Percentiles rank a stretch among this genome's conserved stretches.
phyloP scores from a whole-genome alignment of 2,888 invertebrate species.

The Folsomia manolachei region DNA sequence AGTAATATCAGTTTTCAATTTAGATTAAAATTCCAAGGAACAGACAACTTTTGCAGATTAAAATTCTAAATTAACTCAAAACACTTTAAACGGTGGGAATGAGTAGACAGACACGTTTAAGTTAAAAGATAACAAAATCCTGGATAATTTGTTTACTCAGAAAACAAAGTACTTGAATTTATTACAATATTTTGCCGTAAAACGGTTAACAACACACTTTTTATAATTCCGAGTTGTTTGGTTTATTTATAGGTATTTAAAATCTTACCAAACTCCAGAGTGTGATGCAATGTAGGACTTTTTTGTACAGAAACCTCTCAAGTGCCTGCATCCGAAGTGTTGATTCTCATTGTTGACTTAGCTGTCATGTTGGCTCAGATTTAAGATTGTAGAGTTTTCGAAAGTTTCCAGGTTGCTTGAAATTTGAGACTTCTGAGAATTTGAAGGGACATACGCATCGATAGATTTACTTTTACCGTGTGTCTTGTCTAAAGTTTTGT shows the following conservation, averaged over 20 bases:
- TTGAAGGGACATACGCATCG: slow-evolving; percentile 5
- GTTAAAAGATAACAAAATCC: not conserved
- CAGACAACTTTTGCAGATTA: not conserved
- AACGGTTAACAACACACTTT: not conserved
- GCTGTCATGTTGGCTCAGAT: slow-evolving; percentile 11
- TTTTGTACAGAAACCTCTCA: not conserved
- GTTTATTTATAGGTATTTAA: not conserved
- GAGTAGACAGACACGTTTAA: no score
- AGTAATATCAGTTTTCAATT: no score
- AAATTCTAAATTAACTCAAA: no score
- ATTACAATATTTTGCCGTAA: not conserved
- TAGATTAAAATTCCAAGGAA: not conserved
- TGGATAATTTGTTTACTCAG: not conserved
- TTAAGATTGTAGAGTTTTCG: slow-evolving; percentile 2
- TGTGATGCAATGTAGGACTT: no score
- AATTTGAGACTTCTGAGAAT: slow-evolving; percentile 21
- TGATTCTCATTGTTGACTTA: slow-evolving; percentile 14
- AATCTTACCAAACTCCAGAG: no score
- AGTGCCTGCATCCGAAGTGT: not conserved
- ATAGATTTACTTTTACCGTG: slow-evolving; percentile 9
- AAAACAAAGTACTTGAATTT: not conserved
- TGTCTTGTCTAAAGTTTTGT: no score
- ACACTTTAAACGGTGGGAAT: no score
- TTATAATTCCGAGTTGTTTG: not conserved
- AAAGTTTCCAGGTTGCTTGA: slow-evolving; percentile 9